Evolutionary conservation across 2,113 vertebrate species (phyloP).

Genomic region (Rousettus leschenaultii): DNA sequence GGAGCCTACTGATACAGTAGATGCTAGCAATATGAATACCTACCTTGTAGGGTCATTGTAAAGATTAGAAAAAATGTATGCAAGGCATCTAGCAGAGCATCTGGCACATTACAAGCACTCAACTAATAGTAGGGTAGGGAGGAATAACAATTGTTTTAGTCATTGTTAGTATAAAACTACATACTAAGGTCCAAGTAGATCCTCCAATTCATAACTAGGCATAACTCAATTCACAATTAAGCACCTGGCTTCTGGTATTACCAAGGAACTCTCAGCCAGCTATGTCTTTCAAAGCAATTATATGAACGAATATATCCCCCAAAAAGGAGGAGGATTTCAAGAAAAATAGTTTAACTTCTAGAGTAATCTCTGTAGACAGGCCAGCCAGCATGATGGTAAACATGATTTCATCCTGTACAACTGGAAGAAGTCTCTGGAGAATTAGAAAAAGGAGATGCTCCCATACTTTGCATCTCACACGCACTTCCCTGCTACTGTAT

Average conservation of each 20-base stretch:
- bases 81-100: background rate
- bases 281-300: background rate
- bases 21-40: conserved; percentile 47
- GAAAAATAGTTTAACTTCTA: background rate
- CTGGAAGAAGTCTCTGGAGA: background rate
- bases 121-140: background rate
- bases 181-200: background rate
- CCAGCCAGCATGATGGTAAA: background rate
- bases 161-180: background rate
- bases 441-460: background rate
- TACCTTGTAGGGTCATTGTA: background rate
- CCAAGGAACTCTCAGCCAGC: background rate
- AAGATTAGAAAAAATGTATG: conserved; percentile 47
- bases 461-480: background rate
- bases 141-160: background rate
- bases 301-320: background rate
- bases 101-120: conserved; percentile 17
- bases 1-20: conserved; percentile 12
- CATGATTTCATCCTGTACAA: background rate
- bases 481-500: background rate
- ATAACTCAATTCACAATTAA: background rate
- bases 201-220: background rate
- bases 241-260: background rate
- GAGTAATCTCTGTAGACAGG: background rate
- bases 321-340: background rate